Evolutionary conservation across 2,888 invertebrate species (phyloP).

Genomic region (Zele albiditarsus): DNA sequence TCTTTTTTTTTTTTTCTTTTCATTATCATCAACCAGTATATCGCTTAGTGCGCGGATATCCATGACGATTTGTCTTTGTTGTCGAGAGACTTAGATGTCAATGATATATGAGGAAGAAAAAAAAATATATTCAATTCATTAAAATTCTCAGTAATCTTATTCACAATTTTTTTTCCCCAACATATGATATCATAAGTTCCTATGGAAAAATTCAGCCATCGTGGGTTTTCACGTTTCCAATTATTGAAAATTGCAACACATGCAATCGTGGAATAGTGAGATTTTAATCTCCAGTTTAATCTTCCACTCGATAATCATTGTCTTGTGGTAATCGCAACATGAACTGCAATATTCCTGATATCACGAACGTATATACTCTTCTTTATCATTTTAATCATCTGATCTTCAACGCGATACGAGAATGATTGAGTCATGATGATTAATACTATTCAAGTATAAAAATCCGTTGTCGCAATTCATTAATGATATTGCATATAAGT

Average conservation of each 20-base stretch:
- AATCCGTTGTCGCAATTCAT: not conserved
- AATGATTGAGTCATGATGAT: not conserved
- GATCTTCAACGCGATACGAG: not conserved
- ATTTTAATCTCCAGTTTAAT: conserved; percentile 16
- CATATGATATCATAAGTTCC: not conserved
- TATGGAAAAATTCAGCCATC: not conserved
- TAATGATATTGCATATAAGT: too few species aligned
- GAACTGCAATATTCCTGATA: conserved; percentile 13
- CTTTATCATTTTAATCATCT: not conserved
- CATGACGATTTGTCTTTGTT: conserved; percentile 3
- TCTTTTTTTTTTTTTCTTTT: not conserved
- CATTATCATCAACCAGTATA: conserved; percentile 1
- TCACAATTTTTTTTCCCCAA: not conserved
- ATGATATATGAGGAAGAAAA: not conserved
- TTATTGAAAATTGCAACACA: not conserved
- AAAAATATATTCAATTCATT: not conserved
- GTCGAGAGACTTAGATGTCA: not conserved
- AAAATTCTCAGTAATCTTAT: not conserved
- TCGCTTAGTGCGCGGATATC: conserved; percentile 1
- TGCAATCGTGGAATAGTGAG: conserved; percentile 17
- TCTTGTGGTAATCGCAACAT: conserved; percentile 8
- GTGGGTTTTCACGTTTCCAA: not conserved
- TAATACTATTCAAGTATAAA: not conserved
- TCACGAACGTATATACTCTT: not conserved
- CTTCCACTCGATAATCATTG: conserved; percentile 15